phyloP scores from a whole-genome alignment of 2,888 invertebrate genomes.

The Aproaerema taeniolella region DNA sequence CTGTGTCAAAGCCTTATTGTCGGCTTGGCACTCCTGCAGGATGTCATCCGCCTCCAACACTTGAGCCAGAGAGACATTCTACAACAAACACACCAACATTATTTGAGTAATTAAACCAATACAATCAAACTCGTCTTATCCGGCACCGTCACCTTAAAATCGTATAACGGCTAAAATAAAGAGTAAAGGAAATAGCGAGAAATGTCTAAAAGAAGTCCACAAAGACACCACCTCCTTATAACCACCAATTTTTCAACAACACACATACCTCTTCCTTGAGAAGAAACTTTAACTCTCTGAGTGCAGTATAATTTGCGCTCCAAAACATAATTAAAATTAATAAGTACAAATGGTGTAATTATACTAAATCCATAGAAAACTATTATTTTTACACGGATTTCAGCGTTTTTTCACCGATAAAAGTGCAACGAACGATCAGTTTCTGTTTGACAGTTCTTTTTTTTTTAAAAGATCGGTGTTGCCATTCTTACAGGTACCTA shows the following conservation, averaged over 20 bases:
- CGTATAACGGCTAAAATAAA: too few relatives aligned
- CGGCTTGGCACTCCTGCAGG: conserved; percentile 95
- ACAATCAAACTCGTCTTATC: too few relatives aligned
- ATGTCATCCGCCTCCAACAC: conserved; percentile 97
- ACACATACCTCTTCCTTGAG: conserved; percentile 85
- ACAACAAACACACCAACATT: conserved; percentile 47
- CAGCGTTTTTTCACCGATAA: conserved; percentile 48
- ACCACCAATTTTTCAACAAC: conserved; percentile 60
- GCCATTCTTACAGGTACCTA: too few relatives aligned
- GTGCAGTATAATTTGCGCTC: conserved; percentile 85
- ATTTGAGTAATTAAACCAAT: conserved; percentile 15
- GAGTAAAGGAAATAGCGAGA: too few relatives aligned
- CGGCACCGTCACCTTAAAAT: too few relatives aligned
- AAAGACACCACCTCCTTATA: conserved; percentile 28
- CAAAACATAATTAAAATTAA: conserved; percentile 85
- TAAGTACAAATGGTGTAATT: conserved; percentile 53
- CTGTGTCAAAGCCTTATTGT: conserved; percentile 92
- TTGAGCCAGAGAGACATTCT: conserved; percentile 94
- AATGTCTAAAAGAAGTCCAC: too few relatives aligned
- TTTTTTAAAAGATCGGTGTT: too few relatives aligned
- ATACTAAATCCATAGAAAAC: conserved; percentile 68
- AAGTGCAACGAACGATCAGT: conserved; percentile 55
- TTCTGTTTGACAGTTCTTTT: conserved; percentile 60
- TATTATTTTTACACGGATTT: conserved; percentile 50
- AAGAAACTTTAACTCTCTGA: conserved; percentile 86